Percentiles rank a stretch among this genome's conserved stretches.
These are phyloP conservation scores for Loris lydekkerianus DNA, from an alignment of 2,797 vertebrate species.

Conservation along the genomic window DNA sequence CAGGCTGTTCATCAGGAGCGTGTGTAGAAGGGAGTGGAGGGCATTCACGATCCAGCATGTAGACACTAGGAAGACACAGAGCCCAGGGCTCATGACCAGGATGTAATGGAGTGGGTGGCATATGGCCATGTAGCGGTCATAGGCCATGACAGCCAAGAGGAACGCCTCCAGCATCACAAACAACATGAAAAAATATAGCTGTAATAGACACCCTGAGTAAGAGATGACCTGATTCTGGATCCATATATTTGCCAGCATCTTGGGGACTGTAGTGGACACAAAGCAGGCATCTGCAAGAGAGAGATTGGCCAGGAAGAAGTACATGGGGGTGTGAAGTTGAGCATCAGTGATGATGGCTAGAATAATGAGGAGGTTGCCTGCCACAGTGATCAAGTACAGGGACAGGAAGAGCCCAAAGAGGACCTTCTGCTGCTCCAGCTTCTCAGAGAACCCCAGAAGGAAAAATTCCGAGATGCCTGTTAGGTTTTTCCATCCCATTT, in stretches of 20 bases:
- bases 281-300: constrained; percentile 49
- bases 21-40: constrained; percentile 58
- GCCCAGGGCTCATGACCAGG: constrained; percentile 56
- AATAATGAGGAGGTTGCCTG: constrained; percentile 66
- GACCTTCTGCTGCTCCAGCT: constrained; percentile 37
- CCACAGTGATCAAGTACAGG: constrained; percentile 60
- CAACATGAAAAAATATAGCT: constrained; percentile 58
- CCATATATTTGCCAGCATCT: constrained; percentile 65
- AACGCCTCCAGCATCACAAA: constrained; percentile 53
- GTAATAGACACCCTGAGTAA: constrained; percentile 39
- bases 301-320: constrained; percentile 62
- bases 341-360: constrained; percentile 26
- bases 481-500: constrained; percentile 58
- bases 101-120: constrained; percentile 66
- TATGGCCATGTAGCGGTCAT: constrained; percentile 52
- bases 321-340: constrained; percentile 60
- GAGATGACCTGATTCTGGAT: constrained; percentile 52
- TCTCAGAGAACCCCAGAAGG: constrained; percentile 44
- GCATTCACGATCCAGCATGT: constrained; percentile 36
- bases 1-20: constrained; percentile 54
- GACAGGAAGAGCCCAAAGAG: constrained; percentile 64
- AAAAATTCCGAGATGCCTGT: constrained; percentile 38
- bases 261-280: constrained; percentile 60
- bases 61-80: constrained; percentile 55
- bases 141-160: constrained; percentile 64